These are phyloP conservation scores for Gopherus evgoodei DNA, from an alignment of 2,113 vertebrate genomes.

Conservation along the genomic window DNA sequence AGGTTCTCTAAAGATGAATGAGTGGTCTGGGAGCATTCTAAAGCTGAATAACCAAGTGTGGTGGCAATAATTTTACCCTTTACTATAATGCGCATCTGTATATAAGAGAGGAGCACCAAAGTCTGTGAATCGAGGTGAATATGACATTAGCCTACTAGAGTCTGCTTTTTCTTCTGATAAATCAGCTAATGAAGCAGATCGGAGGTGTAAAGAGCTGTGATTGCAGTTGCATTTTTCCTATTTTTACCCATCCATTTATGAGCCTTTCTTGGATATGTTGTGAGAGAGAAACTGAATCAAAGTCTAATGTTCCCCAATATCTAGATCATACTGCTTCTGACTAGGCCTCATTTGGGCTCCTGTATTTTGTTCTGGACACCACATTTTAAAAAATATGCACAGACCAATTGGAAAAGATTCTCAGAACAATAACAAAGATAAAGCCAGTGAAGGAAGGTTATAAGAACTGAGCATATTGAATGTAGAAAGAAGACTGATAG, in stretches of 20 bases:
- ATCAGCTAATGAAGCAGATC: background rate
- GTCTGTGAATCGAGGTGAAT: background rate
- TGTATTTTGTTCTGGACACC: background rate
- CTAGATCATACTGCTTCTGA: background rate
- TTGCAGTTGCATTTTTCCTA: background rate
- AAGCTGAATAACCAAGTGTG: background rate
- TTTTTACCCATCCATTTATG: background rate
- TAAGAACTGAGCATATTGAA: slow-evolving; percentile 5
- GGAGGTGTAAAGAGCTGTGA: background rate
- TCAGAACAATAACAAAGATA: slow-evolving; percentile 20
- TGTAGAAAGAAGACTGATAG: slow-evolving; percentile 25
- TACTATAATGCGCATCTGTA: background rate
- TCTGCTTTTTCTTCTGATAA: background rate
- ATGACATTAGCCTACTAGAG: background rate
- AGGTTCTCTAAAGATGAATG: background rate
- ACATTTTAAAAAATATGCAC: background rate
- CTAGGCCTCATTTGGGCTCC: background rate
- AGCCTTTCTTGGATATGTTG: background rate
- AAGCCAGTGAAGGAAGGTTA: background rate
- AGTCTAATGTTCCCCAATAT: background rate
- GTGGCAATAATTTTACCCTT: fast-evolving
- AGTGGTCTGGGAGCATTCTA: background rate
- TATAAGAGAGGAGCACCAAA: background rate
- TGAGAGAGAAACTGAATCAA: background rate
- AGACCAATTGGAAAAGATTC: slow-evolving; percentile 43